Base-by-base conservation (phyloP, 1,140 invertebrate species). In the Platyscapa corneri region DNA sequence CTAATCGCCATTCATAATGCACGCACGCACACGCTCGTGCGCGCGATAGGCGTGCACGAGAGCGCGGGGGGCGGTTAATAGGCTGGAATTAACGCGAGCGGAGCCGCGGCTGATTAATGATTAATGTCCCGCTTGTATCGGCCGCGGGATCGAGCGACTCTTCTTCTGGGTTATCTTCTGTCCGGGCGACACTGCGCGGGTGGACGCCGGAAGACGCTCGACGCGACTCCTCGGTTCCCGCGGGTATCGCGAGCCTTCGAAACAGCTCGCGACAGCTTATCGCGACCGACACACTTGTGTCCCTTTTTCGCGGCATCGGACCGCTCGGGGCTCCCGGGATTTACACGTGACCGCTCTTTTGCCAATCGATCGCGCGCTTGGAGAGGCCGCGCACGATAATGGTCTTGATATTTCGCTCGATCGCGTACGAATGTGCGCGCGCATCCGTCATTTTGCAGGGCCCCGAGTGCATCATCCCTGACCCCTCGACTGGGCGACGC, bases 31-130 rank as follows among this genome's bases (percentile, higher is more conserved):
- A 39, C 53, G 60, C 23, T 34, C 65, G 81, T 76, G 60, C 79
- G 70, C 84, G 80, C 77, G 65, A 85, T 76, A 82, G 65, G 86
- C 74, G 79, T 85, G 46, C 77, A 60, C 60, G 49, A 53, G 49
- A 53, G 30, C 64, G 56, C 72, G 81, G 64, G 78, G n/a, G n/a
- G 74, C 67, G 49, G 42, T n/a, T 86, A 60, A 78, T 86, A 87
- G 85, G 85, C 85, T 87, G 81, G 84, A 67, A 72, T 67, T 53
- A 79, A 87, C 85, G 75, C 82, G 37, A 60, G 75, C 39, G 65
- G 60, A 74, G 39, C 76, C 77, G 70, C 16, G 16, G 49, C 49
- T 53, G 49, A 53, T 53, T 53, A 53, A 53, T 53, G 49, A 14
- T n/a, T n/a, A n/a, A n/a, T n/a, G n/a, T 20, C 49, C 83, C 39